A percentile compares a stretch with the other conserved stretches of the same genome.
phyloP scores from a whole-genome alignment of 2,113 vertebrate genomes.

The Misgurnus anguillicaudatus region DNA sequence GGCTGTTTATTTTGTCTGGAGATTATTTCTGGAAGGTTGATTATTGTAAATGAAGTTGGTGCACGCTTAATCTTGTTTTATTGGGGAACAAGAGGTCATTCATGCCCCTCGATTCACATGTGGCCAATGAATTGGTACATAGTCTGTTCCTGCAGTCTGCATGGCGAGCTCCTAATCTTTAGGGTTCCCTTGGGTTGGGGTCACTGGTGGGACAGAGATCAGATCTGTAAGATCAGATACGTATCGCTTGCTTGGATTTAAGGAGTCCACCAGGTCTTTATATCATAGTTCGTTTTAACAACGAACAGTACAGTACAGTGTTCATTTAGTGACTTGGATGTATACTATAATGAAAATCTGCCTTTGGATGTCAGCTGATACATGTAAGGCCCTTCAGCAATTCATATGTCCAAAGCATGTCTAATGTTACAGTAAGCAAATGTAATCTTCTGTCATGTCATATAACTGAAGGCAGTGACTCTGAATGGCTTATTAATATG shows the following conservation, averaged over 20 bases:
- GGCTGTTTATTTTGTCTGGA: slow-evolving; percentile 8
- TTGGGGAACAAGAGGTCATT: slow-evolving; percentile 51
- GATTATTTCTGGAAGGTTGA: slow-evolving; percentile 32
- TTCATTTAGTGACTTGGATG: slow-evolving; percentile 31
- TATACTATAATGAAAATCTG: slow-evolving; percentile 57
- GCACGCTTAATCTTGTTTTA: slow-evolving; percentile 38
- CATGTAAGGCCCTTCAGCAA: no score
- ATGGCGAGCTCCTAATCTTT: slow-evolving; percentile 44
- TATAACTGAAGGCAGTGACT: no score
- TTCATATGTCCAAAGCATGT: no score
- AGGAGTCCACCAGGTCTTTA: slow-evolving; percentile 47
- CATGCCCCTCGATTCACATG: slow-evolving; percentile 52
- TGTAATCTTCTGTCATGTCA: no score
- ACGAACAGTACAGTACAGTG: slow-evolving; percentile 52
- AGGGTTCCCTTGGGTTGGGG: slow-evolving; percentile 64
- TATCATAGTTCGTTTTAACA: slow-evolving; percentile 26
- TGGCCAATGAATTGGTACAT: slow-evolving; percentile 63
- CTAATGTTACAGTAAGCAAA: no score
- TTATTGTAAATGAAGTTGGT: neutral
- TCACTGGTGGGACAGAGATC: slow-evolving; percentile 68
- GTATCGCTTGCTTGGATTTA: slow-evolving; percentile 53
- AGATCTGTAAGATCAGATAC: slow-evolving; percentile 60
- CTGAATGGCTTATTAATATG: neutral
- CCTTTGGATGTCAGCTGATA: slow-evolving; percentile 48
- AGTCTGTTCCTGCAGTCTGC: slow-evolving; percentile 47